Evolutionary conservation across 2,888 invertebrate species (phyloP).

Genomic region (Erebia aethiops): DNA sequence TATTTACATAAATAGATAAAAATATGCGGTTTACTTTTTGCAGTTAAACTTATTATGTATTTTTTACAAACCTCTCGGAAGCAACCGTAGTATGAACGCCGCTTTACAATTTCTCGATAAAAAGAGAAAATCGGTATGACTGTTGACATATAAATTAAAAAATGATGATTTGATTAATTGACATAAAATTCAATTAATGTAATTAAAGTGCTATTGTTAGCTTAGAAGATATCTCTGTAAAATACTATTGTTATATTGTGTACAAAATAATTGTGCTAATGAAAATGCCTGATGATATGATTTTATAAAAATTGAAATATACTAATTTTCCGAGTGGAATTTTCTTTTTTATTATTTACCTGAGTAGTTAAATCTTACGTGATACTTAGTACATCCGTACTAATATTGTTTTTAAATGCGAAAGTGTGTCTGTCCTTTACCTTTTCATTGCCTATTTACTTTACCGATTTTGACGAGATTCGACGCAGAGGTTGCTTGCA

Average conservation of each 20-base stretch:
- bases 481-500: too few relatives aligned
- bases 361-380: too few relatives aligned
- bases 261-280: conserved; percentile 79
- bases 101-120: not conserved
- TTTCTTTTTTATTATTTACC: conserved; percentile 49
- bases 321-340: conserved; percentile 79
- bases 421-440: too few relatives aligned
- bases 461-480: too few relatives aligned
- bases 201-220: conserved; percentile 34
- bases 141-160: not conserved
- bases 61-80: not conserved
- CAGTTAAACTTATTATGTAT: not conserved
- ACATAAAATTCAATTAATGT: conserved; percentile 4
- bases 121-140: too few relatives aligned
- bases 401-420: too few relatives aligned
- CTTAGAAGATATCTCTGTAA: conserved; percentile 34
- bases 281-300: conserved; percentile 80
- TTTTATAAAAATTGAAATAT: conserved; percentile 82
- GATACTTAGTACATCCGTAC: too few relatives aligned
- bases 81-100: not conserved
- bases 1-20: not conserved
- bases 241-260: conserved; percentile 58
- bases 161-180: not conserved
- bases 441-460: too few relatives aligned
- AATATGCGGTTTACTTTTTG: not conserved